Conservation (phyloP, 1,140 invertebrate species). For the Drosophila carrolli region DNA sequence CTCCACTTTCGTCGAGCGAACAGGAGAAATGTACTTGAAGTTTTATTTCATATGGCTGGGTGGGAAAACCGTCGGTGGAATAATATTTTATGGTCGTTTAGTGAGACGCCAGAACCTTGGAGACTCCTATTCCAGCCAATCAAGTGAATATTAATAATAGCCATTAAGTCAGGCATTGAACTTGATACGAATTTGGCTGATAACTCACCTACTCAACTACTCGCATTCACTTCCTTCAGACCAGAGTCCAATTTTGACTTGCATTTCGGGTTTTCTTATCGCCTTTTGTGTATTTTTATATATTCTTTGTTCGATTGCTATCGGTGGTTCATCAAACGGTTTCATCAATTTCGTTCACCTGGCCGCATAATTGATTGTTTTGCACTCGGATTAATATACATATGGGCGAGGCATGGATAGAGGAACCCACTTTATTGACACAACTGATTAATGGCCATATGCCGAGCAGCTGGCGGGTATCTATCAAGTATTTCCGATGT, state of each 20-base stretch:
- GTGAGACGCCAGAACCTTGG: conserved; percentile 13
- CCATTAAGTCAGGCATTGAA: conserved; percentile 52
- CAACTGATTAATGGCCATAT: conserved; percentile 56
- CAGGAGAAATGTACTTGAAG: conserved; percentile 10
- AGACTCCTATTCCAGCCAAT: background rate
- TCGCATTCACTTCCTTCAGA: conserved; percentile 43
- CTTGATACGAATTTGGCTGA: conserved; percentile 40
- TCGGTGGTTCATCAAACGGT: conserved; percentile 8
- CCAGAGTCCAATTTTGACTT: conserved; percentile 30
- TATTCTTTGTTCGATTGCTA: conserved; percentile 22
- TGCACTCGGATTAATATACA: conserved; percentile 53
- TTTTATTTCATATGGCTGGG: background rate
- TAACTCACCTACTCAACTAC: conserved; percentile 20
- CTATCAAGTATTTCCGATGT: conserved; percentile 70
- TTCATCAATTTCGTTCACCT: conserved; percentile 28
- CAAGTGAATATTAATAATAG: conserved; percentile 35
- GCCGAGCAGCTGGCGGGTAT: conserved; percentile 35
- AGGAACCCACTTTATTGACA: conserved; percentile 39
- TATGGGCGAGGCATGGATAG: background rate
- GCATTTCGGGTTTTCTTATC: conserved; percentile 24
- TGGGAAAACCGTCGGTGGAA: conserved; percentile 8
- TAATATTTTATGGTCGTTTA: conserved; percentile 12
- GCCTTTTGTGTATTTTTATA: conserved; percentile 14
- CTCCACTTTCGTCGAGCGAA: conserved; percentile 7
- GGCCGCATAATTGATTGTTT: conserved; percentile 65